A percentile compares a stretch with the other conserved stretches of the same genome.
Evolutionary conservation across 2,113 vertebrate species (phyloP).

Genomic region (Poecile atricapillus): DNA sequence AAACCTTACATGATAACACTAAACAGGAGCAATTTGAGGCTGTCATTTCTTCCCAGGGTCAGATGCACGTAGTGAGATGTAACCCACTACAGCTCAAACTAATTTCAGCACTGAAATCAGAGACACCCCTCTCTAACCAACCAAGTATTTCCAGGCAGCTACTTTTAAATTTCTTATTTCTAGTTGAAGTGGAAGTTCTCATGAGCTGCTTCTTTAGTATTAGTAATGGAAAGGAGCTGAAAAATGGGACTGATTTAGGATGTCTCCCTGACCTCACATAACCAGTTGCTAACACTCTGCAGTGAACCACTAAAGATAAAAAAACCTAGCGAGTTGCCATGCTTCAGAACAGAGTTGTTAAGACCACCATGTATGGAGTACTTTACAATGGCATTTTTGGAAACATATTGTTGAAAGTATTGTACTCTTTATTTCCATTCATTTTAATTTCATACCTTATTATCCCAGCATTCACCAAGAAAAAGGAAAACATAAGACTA

Average conservation of each 20-base stretch:
- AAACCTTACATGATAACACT: constrained; percentile 3
- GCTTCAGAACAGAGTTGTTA: not conserved
- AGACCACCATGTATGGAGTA: not conserved
- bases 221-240: not conserved
- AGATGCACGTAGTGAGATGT: not conserved
- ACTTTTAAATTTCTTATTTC: not conserved
- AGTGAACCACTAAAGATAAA: not conserved
- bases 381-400: not conserved
- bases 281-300: not conserved
- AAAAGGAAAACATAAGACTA: not conserved
- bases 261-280: not conserved
- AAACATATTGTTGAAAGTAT: not conserved
- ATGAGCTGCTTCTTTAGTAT: not conserved
- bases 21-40: constrained; percentile 7
- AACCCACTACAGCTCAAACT: not conserved
- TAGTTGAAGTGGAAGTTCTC: not conserved
- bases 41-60: not conserved
- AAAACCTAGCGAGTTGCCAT: not conserved
- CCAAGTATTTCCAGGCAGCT: not conserved
- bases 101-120: not conserved
- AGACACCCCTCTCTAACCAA: not conserved
- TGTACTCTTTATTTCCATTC: not conserved
- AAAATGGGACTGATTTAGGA: not conserved
- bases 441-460: not conserved
- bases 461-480: not conserved